phyloP scores from a whole-genome alignment of 2,888 invertebrate species.

The Camponotus fellah region DNA sequence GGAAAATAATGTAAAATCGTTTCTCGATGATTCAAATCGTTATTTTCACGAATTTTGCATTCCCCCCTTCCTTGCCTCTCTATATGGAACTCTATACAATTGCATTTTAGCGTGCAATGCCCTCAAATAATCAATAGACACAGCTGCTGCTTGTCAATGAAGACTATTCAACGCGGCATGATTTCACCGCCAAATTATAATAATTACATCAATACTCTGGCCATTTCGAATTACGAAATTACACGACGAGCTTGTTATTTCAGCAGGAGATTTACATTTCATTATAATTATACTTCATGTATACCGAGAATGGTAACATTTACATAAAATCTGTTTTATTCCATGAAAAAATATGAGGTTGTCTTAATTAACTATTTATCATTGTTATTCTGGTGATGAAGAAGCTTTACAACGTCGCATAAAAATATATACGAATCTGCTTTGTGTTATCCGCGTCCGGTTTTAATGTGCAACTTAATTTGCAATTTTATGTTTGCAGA shows the following conservation, averaged over 20 bases:
- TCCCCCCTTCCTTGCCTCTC: not conserved
- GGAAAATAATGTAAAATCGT: slow-evolving; percentile 4
- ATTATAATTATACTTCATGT: slow-evolving; percentile 69
- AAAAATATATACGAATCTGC: slow-evolving; percentile 35
- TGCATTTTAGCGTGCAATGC: slow-evolving; percentile 65
- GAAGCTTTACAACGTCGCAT: slow-evolving; percentile 61
- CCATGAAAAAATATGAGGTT: slow-evolving; percentile 67
- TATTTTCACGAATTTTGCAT: slow-evolving; percentile 25
- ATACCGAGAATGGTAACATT: slow-evolving; percentile 58
- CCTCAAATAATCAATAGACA: slow-evolving; percentile 61
- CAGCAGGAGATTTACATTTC: slow-evolving; percentile 71
- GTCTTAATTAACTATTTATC: slow-evolving; percentile 71
- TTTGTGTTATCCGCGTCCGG: slow-evolving; percentile 41
- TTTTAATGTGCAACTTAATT: slow-evolving; percentile 35
- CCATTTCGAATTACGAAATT: slow-evolving; percentile 62
- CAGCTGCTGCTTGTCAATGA: slow-evolving; percentile 69
- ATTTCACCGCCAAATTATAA: slow-evolving; percentile 72
- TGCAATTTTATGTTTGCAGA: slow-evolving; percentile 27
- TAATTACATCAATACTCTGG: slow-evolving; percentile 63
- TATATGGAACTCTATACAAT: slow-evolving; percentile 31
- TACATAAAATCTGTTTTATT: slow-evolving; percentile 73
- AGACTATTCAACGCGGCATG: slow-evolving; percentile 63
- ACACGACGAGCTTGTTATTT: slow-evolving; percentile 72
- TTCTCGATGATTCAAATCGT: slow-evolving; percentile 1
- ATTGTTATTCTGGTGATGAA: slow-evolving; percentile 60